Evolutionary conservation across 2,797 vertebrate genomes (phyloP).

Genomic region (Rhinichthys osculus): DNA sequence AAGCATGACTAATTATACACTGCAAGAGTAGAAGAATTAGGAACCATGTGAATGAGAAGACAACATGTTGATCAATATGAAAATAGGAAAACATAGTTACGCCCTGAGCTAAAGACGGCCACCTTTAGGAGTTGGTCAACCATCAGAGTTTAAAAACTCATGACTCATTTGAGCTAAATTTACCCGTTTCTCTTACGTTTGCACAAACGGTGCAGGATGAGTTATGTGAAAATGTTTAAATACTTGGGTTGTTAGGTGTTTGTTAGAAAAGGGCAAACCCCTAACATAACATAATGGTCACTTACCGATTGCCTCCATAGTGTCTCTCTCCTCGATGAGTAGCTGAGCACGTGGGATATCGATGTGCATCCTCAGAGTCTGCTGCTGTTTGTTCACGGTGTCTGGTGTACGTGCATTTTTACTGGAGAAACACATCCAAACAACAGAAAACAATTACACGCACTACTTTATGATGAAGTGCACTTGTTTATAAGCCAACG

Average conservation of each 20-base stretch:
- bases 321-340: conserved; percentile 98
- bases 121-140: not conserved
- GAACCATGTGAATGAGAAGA: not conserved
- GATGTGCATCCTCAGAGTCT: conserved; percentile 97
- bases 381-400: conserved; percentile 96
- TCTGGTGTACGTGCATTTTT: conserved; percentile 98
- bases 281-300: not conserved
- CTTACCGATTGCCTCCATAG: conserved; percentile 97
- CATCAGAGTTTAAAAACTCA: too few relatives aligned
- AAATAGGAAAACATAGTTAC: not conserved
- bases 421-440: conserved; percentile 71
- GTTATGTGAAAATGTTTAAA: not conserved
- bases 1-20: not conserved
- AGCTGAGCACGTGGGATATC: conserved; percentile 98
- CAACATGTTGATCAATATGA: not conserved
- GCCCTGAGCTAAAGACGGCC: not conserved
- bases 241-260: not conserved
- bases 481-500: not conserved
- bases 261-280: not conserved
- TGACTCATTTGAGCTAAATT: not conserved
- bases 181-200: not conserved
- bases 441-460: not conserved
- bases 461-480: not conserved
- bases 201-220: not conserved
- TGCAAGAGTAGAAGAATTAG: not conserved